A percentile compares a stretch with the other conserved stretches of the same genome.
These are phyloP conservation scores for Taxidea taxus DNA, from an alignment of 2,113 vertebrate genomes.

Conservation along the genomic window DNA sequence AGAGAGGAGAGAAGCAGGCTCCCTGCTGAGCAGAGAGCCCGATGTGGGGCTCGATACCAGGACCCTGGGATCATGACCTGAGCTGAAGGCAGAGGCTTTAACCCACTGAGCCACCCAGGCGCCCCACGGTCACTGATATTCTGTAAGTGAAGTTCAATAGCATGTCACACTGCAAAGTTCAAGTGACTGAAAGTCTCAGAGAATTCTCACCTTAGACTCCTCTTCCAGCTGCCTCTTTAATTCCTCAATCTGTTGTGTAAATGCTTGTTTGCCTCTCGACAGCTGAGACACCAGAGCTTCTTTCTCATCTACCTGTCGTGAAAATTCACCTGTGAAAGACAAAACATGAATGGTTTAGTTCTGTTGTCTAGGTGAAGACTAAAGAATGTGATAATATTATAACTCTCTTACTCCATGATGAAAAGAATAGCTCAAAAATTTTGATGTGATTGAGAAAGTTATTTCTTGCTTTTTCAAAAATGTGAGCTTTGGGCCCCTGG, in stretches of 20 bases:
- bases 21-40: too few species aligned
- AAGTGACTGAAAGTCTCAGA: not conserved
- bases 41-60: too few species aligned
- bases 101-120: too few species aligned
- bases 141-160: not conserved
- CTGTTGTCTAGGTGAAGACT: not conserved
- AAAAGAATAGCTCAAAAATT: not conserved
- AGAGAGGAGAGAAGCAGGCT: too few species aligned
- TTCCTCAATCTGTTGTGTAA: constrained; percentile 89
- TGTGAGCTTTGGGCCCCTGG: not conserved
- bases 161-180: not conserved
- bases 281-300: constrained; percentile 88
- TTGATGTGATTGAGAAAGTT: not conserved
- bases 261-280: constrained; percentile 87
- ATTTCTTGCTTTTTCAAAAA: not conserved
- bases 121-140: not conserved
- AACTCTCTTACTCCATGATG: not conserved
- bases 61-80: too few species aligned
- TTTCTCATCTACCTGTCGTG: constrained; percentile 88
- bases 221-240: constrained; percentile 89
- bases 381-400: not conserved
- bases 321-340: constrained; percentile 83
- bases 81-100: too few species aligned
- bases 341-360: not conserved
- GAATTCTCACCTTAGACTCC: constrained; percentile 85